Evolutionary conservation across 2,797 vertebrate genomes (phyloP), one percentile per base, ranked within the genome.

Genomic region (Mormyrops boulengeri): DNA sequence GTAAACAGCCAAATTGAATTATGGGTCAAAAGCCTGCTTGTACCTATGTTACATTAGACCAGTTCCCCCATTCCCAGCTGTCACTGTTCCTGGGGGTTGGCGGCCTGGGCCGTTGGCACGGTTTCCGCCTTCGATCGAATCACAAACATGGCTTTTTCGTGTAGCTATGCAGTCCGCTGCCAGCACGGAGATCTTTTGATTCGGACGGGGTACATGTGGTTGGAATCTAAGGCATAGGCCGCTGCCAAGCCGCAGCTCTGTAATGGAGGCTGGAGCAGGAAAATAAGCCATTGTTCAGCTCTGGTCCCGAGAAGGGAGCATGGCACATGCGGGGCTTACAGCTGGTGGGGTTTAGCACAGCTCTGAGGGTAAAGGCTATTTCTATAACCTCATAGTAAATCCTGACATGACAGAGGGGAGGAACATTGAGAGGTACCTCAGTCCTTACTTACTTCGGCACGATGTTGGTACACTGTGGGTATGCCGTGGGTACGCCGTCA

Each of bases 171-270:
- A 90, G 91, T 94, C 55, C 91, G 92, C 80, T 94, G 96, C 97
- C 97, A 97, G 96, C 95, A 92, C 93, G 95, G 95, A 9, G 95
- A 95, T 95, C 95, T 96, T 97, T 97, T 97, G 96, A 97, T 97
- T 97, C 96, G 93, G 97, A 95, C 94, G 17, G 94, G 96, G 96
- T 97, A 97, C 98, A 99, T 98, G 97, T 98, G 98, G 97, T 97
- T 97, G 97, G 98, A 98, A 98, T 97, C 95, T 95, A 97, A 98
- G 95, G 96, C 93, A 91, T 50, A 91, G 94, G 88, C 92, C 93
- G 88, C 95, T 97, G 97, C 97, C 97, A 98, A 98, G 96, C 97
- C 97, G 93, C 96, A 97, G 95, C 95, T 93, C 95, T 96, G 96
- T 97, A 97, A 96, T 95, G 93, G 91, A 96, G 94, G 92, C 95